These are phyloP conservation scores for Sinohyriopsis cumingii DNA, from an alignment of 2,888 invertebrate genomes.

Conservation along the genomic window DNA sequence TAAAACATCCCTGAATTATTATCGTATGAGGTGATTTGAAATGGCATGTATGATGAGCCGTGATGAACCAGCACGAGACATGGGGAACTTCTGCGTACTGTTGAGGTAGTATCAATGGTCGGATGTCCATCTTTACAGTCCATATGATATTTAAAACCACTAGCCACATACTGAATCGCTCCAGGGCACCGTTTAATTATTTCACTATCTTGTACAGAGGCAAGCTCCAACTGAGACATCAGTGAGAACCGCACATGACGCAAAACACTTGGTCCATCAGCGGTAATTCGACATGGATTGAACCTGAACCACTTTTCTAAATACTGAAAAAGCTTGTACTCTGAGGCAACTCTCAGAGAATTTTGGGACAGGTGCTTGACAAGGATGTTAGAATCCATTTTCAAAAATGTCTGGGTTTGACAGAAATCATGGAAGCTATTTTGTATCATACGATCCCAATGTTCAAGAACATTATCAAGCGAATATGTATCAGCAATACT, in stretches of 20 bases:
- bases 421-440: conserved; percentile 66
- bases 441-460: conserved; percentile 67
- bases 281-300: conserved; percentile 47
- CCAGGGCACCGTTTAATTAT: conserved; percentile 54
- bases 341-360: conserved; percentile 56
- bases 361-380: conserved; percentile 59
- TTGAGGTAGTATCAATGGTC: conserved; percentile 53
- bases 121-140: conserved; percentile 64
- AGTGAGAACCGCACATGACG: conserved; percentile 64
- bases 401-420: conserved; percentile 60
- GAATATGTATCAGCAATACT: conserved; percentile 69
- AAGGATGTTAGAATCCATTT: conserved; percentile 56
- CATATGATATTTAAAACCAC: conserved; percentile 60
- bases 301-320: conserved; percentile 64
- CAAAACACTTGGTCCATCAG: conserved; percentile 51
- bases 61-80: conserved; percentile 63
- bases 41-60: conserved; percentile 67
- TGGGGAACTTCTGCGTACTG: conserved; percentile 48
- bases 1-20: conserved; percentile 57
- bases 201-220: conserved; percentile 55
- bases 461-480: conserved; percentile 57
- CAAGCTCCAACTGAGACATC: conserved; percentile 65
- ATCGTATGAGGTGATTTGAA: conserved; percentile 69
- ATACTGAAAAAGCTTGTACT: conserved; percentile 61
- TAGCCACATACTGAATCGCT: conserved; percentile 50